Conservation (phyloP, 2,797 vertebrate species). For the Buphagus erythrorhynchus region DNA sequence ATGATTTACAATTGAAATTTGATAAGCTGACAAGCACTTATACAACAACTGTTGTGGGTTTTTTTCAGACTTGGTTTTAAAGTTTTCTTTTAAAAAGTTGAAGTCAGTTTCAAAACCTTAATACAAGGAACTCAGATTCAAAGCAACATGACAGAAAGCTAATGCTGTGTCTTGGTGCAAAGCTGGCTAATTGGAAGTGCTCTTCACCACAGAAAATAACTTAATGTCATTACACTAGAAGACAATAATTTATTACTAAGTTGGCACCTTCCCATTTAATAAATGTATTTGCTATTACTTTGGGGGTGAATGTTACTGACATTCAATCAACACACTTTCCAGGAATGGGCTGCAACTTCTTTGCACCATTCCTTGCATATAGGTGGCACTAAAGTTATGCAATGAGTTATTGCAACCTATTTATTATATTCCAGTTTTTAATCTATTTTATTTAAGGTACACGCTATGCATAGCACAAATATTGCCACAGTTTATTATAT, state of each 20-base stretch:
- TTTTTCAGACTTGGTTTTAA: neutral
- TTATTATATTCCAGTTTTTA: neutral
- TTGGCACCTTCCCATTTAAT: neutral
- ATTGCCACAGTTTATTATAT: neutral
- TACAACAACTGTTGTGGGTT: neutral
- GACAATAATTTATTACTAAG: neutral
- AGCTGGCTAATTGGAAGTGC: neutral
- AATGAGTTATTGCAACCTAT: neutral
- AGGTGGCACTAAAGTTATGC: slow-evolving; percentile 9
- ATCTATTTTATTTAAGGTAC: neutral
- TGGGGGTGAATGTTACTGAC: neutral
- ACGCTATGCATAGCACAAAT: neutral
- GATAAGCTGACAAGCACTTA: neutral
- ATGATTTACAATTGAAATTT: neutral
- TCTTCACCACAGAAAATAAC: neutral
- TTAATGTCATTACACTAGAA: neutral
- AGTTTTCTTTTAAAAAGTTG: neutral
- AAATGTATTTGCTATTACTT: neutral
- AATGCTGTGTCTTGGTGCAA: neutral
- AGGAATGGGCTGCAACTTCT: neutral
- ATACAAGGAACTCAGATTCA: neutral
- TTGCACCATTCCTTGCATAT: neutral
- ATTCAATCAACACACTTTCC: neutral
- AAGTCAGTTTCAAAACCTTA: neutral
- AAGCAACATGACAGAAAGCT: neutral